Conservation (phyloP, 2,797 vertebrate species). For the Coccyzus lansbergi region DNA sequence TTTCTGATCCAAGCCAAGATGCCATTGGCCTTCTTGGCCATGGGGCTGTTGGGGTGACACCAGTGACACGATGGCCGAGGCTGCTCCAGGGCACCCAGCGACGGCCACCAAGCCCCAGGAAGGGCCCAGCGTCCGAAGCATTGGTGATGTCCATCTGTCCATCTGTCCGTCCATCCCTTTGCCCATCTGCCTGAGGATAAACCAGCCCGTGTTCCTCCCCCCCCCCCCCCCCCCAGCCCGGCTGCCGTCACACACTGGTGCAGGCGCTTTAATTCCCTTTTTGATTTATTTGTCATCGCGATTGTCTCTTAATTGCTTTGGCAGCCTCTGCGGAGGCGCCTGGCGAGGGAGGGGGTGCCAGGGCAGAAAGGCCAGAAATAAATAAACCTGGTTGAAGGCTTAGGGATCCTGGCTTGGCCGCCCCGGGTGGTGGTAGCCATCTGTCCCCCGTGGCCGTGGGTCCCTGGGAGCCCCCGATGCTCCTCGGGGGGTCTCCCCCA, state of each 20-base stretch:
- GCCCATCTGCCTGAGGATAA: not conserved
- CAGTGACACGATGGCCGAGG: too few species aligned
- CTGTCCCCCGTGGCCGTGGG: not conserved
- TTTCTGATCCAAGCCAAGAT: too few species aligned
- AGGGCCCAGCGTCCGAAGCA: not conserved
- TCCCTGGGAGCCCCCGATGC: not conserved
- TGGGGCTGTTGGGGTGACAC: too few species aligned
- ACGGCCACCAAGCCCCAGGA: not conserved
- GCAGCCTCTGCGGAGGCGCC: not conserved
- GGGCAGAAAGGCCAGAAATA: not conserved
- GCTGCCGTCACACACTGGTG: not conserved
- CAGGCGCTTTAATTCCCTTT: not conserved
- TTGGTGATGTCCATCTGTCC: not conserved
- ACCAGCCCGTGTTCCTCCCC: not conserved
- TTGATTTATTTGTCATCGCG: conserved; percentile 53
- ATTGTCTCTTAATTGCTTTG: conserved; percentile 62
- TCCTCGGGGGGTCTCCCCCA: not conserved
- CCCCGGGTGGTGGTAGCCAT: not conserved
- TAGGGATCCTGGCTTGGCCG: not conserved
- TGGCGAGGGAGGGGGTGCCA: not conserved
- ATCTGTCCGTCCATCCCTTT: not conserved
- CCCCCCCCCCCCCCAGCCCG: not conserved
- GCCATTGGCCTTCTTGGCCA: too few species aligned
- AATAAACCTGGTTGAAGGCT: not conserved
- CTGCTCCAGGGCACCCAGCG: not conserved